A percentile compares a stretch with the other conserved stretches of the same genome.
These are phyloP conservation scores for Chelonus insularis DNA, from an alignment of 1,140 invertebrate species.

Conservation along the genomic window DNA sequence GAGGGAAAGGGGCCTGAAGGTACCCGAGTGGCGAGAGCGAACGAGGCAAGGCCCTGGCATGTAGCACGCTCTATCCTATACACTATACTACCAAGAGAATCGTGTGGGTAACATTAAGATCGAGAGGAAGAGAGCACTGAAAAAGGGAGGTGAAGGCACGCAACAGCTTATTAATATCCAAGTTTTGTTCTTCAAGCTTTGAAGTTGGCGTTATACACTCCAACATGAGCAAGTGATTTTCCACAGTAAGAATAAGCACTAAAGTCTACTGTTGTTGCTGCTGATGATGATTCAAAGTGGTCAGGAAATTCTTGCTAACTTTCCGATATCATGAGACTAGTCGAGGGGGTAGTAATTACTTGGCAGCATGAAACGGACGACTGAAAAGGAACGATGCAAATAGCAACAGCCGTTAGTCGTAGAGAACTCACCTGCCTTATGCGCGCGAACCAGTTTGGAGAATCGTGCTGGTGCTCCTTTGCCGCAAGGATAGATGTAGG, in stretches of 20 bases:
- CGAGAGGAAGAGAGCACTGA: conserved; percentile 36
- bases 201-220: no score
- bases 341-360: conserved; percentile 38
- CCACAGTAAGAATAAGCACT: no score
- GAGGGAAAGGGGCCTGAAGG: neutral
- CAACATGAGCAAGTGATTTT: neutral
- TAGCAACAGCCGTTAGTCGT: conserved; percentile 41
- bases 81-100: conserved; percentile 39
- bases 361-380: neutral
- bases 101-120: conserved; percentile 49
- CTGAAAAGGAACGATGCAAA: conserved; percentile 38
- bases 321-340: neutral
- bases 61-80: conserved; percentile 8
- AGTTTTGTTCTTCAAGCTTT: neutral
- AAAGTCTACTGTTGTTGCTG: no score
- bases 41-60: conserved; percentile 12
- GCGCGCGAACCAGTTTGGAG: conserved; percentile 22
- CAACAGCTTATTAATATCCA: conserved; percentile 41
- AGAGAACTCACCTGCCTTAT: conserved; percentile 41
- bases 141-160: conserved; percentile 38
- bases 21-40: conserved; percentile 27
- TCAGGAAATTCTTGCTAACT: conserved; percentile 1
- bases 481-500: neutral
- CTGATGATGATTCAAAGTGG: no score
- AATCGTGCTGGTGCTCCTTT: conserved; percentile 1